Conservation (phyloP, 2,797 vertebrate genomes). For the Poeciliopsis infans region DNA sequence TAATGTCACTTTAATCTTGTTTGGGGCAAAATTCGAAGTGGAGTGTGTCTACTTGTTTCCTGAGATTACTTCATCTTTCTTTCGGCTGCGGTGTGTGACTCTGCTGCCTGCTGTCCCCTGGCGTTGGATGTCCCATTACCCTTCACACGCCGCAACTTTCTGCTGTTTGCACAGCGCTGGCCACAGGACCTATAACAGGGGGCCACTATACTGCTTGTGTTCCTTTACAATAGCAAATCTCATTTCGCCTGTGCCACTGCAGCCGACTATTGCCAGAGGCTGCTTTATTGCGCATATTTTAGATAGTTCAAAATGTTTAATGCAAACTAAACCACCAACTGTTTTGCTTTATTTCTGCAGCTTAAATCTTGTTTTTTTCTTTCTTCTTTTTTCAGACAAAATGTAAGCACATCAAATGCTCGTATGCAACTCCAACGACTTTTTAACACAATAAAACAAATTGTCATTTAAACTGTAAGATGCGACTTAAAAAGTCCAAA, state of each 20-base stretch:
- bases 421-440: neutral
- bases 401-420: neutral
- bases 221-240: conserved; percentile 62
- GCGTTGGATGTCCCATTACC: conserved; percentile 88
- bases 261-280: conserved; percentile 42
- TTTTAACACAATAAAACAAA: neutral
- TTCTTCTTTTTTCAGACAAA: neutral
- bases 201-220: conserved; percentile 65
- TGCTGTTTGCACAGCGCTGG: conserved; percentile 86
- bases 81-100: conserved; percentile 81
- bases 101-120: conserved; percentile 84
- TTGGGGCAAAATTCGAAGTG: conserved; percentile 86
- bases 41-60: conserved; percentile 88
- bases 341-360: conserved; percentile 15
- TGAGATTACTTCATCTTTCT: conserved; percentile 88
- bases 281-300: conserved; percentile 37
- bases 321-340: conserved; percentile 16
- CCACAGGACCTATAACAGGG: conserved; percentile 80
- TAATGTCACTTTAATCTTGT: conserved; percentile 89
- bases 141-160: conserved; percentile 87
- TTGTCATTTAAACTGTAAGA: neutral
- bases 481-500: neutral
- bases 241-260: conserved; percentile 40
- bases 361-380: conserved; percentile 7
- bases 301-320: conserved; percentile 39